Evolutionary conservation across 2,888 invertebrate species (phyloP).

Genomic region (Platerodrilus igneus): DNA sequence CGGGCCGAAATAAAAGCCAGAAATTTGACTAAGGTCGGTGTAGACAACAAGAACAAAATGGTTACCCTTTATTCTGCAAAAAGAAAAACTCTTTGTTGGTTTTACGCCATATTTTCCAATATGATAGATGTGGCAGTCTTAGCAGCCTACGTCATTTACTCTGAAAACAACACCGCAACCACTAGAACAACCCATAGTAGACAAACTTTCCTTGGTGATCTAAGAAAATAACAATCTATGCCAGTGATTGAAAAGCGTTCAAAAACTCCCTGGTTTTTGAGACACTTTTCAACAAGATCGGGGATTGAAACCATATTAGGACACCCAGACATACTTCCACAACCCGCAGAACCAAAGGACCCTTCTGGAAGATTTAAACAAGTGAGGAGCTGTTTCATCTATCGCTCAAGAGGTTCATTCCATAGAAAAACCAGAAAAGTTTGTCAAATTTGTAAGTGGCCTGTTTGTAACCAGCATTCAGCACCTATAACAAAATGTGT

Average conservation of each 20-base stretch:
- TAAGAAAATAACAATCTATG: neutral
- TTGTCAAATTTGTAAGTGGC: neutral
- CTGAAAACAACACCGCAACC: neutral
- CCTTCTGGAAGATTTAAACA: too few species aligned
- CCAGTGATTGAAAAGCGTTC: neutral
- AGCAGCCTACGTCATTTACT: too few species aligned
- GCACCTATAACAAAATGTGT: neutral
- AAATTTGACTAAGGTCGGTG: too few species aligned
- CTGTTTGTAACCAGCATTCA: neutral
- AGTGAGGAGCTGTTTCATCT: neutral
- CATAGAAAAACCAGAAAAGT: neutral
- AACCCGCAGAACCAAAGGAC: too few species aligned
- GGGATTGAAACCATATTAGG: constrained; percentile 1
- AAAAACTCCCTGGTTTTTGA: neutral
- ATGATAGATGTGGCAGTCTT: neutral
- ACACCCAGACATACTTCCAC: neutral
- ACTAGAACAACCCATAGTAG: neutral
- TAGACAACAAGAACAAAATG: neutral
- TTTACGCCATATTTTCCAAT: neutral
- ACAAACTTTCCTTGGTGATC: constrained; percentile 1
- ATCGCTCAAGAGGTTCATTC: neutral
- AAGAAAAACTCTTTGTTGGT: neutral
- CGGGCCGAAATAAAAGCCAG: too few species aligned
- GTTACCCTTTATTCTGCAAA: neutral
- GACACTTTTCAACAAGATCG: constrained; percentile 1